Conservation (phyloP, 2,888 invertebrate genomes). For the Exephanes ischioxanthus region DNA sequence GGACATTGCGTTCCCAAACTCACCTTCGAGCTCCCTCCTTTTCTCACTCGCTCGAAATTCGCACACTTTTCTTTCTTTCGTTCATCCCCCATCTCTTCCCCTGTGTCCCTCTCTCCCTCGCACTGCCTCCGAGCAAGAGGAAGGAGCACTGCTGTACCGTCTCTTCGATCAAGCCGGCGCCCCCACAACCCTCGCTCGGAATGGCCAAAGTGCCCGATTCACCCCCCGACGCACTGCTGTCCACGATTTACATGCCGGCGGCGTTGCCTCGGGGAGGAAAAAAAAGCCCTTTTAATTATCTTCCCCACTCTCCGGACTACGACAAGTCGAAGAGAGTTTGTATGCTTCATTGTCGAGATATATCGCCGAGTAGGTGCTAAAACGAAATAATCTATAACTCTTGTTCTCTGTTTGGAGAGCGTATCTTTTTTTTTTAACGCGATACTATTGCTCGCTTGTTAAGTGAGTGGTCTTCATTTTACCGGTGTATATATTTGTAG, state of each 20-base stretch:
- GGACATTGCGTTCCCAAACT: conserved; percentile 84
- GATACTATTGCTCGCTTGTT: neutral
- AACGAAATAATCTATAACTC: conserved; percentile 14
- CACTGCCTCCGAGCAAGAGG: neutral
- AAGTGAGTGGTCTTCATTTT: neutral
- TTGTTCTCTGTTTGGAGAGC: conserved; percentile 1
- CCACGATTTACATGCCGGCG: conserved; percentile 69
- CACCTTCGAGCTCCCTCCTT: conserved; percentile 74
- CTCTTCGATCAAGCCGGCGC: conserved; percentile 56
- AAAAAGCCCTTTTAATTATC: conserved; percentile 70
- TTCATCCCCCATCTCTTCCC: conserved; percentile 56
- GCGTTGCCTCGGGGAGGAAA: conserved; percentile 27
- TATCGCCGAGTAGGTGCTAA: conserved; percentile 22
- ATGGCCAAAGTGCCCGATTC: conserved; percentile 56
- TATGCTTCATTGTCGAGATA: conserved; percentile 30
- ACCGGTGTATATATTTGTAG: neutral
- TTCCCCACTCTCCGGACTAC: conserved; percentile 52
- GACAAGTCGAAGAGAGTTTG: conserved; percentile 67
- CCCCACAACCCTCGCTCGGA: conserved; percentile 28
- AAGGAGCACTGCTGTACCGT: conserved; percentile 43
- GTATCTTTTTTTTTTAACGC: neutral
- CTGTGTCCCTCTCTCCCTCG: conserved; percentile 38
- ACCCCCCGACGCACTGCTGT: conserved; percentile 49
- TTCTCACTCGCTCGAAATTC: conserved; percentile 48
- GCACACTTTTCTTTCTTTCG: conserved; percentile 52